Percentiles rank a stretch among this genome's conserved stretches.
phyloP scores from a whole-genome alignment of 2,888 invertebrate species.

The Eupithecia subumbrata region DNA sequence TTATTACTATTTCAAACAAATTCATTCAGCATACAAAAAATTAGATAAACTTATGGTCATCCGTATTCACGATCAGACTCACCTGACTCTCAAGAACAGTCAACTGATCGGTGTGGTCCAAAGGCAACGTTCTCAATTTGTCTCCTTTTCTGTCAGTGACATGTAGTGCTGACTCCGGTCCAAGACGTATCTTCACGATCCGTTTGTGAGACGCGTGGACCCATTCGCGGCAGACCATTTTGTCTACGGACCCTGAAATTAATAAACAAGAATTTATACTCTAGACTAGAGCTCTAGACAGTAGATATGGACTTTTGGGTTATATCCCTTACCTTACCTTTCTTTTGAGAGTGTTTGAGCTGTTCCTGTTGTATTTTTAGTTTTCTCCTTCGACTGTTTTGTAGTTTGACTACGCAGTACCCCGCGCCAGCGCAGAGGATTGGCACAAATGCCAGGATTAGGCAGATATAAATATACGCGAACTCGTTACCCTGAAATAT shows the following conservation, averaged over 20 bases:
- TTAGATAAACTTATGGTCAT: not conserved
- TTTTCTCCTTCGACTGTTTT: constrained; percentile 91
- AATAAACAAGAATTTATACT: not conserved
- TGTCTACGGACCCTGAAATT: constrained; percentile 89
- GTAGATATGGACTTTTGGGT: not conserved
- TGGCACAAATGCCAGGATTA: constrained; percentile 96
- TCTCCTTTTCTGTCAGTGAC: constrained; percentile 96
- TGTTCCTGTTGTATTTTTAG: constrained; percentile 93
- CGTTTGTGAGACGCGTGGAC: constrained; percentile 95
- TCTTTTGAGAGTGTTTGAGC: constrained; percentile 77
- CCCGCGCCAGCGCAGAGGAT: constrained; percentile 96
- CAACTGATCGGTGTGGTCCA: constrained; percentile 90
- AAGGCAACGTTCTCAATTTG: constrained; percentile 91
- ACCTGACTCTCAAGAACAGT: constrained; percentile 96
- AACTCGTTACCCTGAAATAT: constrained; percentile 93
- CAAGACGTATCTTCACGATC: constrained; percentile 94
- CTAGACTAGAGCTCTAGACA: not conserved
- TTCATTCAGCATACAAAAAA: no score
- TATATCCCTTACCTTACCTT: constrained; percentile 63
- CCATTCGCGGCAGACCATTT: constrained; percentile 97
- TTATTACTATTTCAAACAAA: no score
- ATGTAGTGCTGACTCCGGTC: constrained; percentile 93
- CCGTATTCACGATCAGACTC: constrained; percentile 36
- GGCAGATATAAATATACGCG: constrained; percentile 97
- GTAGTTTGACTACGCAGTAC: constrained; percentile 95